Evolutionary conservation across 2,113 vertebrate species (phyloP).

Genomic region (Coregonus clupeaformis): DNA sequence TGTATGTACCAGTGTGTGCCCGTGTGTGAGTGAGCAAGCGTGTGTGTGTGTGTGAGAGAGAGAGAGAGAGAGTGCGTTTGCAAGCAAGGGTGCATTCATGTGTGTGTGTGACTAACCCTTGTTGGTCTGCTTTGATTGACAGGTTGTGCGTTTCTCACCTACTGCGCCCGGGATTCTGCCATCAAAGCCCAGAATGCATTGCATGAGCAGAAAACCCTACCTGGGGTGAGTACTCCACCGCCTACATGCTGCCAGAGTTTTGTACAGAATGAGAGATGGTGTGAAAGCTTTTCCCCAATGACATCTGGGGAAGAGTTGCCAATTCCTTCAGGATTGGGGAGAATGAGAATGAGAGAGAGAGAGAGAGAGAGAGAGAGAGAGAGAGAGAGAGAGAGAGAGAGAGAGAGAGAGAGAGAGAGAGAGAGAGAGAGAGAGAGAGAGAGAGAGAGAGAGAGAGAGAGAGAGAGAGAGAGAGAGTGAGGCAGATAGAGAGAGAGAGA

Average conservation of each 20-base stretch:
- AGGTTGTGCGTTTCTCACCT: conserved; percentile 54
- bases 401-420: too few relatives aligned
- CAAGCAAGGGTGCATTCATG: not conserved
- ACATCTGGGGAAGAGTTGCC: too few relatives aligned
- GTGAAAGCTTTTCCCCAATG: too few relatives aligned
- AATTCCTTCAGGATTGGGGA: not conserved
- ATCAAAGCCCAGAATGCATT: conserved; percentile 58
- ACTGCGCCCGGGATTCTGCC: conserved; percentile 54
- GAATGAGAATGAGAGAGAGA: too few relatives aligned
- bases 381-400: too few relatives aligned
- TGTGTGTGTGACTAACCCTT: conserved; percentile 37
- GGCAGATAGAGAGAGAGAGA: too few relatives aligned
- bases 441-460: too few relatives aligned
- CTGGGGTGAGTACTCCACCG: conserved; percentile 44
- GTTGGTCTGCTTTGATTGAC: conserved; percentile 19
- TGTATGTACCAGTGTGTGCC: not conserved
- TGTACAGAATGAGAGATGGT: too few relatives aligned
- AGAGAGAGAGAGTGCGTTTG: not conserved
- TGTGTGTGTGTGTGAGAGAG: not conserved
- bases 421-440: too few relatives aligned
- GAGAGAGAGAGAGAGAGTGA: too few relatives aligned
- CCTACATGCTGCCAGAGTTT: not conserved
- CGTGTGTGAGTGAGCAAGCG: not conserved
- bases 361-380: too few relatives aligned
- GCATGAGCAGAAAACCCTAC: conserved; percentile 55